These are phyloP conservation scores for Scaptomyza montana DNA, from an alignment of 1,140 invertebrate species.

Conservation along the genomic window DNA sequence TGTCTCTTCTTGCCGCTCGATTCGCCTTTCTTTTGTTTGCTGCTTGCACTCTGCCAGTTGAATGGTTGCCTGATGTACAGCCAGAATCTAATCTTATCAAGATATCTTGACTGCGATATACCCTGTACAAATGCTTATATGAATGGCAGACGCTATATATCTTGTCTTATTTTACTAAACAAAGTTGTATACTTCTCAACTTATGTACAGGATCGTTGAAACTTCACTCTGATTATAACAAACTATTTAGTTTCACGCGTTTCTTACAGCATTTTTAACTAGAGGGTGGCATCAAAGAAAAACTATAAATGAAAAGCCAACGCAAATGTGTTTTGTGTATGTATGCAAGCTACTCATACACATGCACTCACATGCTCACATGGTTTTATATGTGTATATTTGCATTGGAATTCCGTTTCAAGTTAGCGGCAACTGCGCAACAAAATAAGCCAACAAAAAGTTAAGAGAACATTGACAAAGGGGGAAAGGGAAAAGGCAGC, in stretches of 20 bases:
- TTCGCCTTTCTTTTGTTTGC: conserved; percentile 65
- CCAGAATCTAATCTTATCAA: background rate
- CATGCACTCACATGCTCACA: conserved; percentile 17
- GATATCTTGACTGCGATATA: background rate
- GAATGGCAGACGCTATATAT: background rate
- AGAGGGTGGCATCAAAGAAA: background rate
- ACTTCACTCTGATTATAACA: no score
- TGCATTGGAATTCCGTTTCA: conserved; percentile 77
- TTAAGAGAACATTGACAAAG: conserved; percentile 5
- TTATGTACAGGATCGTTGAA: background rate
- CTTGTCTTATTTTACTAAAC: background rate
- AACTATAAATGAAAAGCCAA: conserved; percentile 29
- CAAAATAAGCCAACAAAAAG: conserved; percentile 65
- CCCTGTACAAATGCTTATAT: background rate
- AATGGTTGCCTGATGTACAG: conserved; percentile 23
- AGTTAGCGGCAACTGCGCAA: conserved; percentile 66
- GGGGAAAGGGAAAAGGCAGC: background rate
- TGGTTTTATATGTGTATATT: conserved; percentile 54
- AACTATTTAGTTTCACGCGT: background rate
- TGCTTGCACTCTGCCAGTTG: conserved; percentile 28
- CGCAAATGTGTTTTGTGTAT: no score
- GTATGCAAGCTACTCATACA: conserved; percentile 5
- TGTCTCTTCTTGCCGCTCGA: conserved; percentile 65
- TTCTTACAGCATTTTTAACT: background rate
- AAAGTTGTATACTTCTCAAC: background rate